phyloP scores from a whole-genome alignment of 2,797 vertebrate species.

The Lacerta viridis region DNA sequence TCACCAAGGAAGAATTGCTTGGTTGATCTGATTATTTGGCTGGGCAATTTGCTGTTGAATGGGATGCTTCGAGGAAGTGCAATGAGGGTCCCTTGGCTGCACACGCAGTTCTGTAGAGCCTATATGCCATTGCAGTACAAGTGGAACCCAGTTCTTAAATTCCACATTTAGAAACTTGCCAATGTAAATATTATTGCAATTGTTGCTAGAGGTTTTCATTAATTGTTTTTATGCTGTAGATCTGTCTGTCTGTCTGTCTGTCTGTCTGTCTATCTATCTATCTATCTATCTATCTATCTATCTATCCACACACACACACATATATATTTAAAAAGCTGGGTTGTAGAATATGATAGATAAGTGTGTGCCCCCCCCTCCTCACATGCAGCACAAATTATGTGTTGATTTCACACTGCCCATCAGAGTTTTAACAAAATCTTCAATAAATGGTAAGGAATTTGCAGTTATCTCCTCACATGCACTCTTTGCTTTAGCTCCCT shows the following conservation, averaged over 20 bases:
- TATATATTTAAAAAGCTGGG: too few species aligned
- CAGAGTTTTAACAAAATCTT: neutral
- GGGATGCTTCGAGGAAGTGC: neutral
- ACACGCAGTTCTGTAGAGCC: neutral
- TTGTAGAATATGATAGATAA: too few species aligned
- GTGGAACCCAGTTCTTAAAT: neutral
- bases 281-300: too few species aligned
- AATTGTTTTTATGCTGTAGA: too few species aligned
- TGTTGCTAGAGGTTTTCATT: neutral
- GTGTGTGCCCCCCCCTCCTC: too few species aligned
- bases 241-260: too few species aligned
- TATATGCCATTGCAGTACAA: neutral
- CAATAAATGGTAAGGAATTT: neutral
- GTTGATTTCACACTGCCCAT: neutral
- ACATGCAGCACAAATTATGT: neutral
- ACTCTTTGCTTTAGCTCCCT: neutral
- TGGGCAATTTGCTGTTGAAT: neutral
- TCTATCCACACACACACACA: too few species aligned
- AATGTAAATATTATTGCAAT: too few species aligned
- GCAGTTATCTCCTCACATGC: neutral
- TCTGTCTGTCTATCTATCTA: too few species aligned
- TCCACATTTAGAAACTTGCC: neutral
- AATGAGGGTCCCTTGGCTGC: neutral
- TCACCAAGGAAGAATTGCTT: neutral
- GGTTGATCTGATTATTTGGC: neutral